phyloP scores from a whole-genome alignment of 2,113 vertebrate genomes.

The Chrysemys picta region DNA sequence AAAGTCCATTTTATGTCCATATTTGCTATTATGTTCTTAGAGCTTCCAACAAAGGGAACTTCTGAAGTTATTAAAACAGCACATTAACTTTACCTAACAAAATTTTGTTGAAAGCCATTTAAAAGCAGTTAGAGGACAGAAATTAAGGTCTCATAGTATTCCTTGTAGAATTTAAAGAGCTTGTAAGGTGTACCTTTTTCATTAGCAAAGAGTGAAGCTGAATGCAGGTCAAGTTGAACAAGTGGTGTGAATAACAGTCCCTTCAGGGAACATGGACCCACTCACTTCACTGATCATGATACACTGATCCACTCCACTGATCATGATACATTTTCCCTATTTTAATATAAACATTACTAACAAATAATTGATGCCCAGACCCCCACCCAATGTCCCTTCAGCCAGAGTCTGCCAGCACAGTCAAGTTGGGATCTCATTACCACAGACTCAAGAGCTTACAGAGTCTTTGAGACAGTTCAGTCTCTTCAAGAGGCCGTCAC shows the following conservation, averaged over 20 bases:
- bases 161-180: not conserved
- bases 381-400: not conserved
- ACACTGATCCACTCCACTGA: not conserved
- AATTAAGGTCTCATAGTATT: not conserved
- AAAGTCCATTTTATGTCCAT: not conserved
- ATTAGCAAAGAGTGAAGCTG: not conserved
- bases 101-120: not conserved
- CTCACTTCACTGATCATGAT: not conserved
- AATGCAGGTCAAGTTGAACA: not conserved
- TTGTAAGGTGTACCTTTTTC: not conserved
- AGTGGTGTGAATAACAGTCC: not conserved
- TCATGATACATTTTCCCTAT: not conserved
- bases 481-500: not conserved
- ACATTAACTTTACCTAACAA: not conserved
- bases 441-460: not conserved
- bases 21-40: not conserved
- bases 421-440: not conserved
- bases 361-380: not conserved
- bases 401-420: not conserved
- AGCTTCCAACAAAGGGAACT: not conserved
- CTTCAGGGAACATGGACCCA: not conserved
- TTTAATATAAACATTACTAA: not conserved
- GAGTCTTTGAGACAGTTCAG: not conserved
- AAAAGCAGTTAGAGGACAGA: not conserved
- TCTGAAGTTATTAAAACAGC: not conserved